phyloP scores from a whole-genome alignment of 1,140 invertebrate species.

The Amphibalanus amphitrite region DNA sequence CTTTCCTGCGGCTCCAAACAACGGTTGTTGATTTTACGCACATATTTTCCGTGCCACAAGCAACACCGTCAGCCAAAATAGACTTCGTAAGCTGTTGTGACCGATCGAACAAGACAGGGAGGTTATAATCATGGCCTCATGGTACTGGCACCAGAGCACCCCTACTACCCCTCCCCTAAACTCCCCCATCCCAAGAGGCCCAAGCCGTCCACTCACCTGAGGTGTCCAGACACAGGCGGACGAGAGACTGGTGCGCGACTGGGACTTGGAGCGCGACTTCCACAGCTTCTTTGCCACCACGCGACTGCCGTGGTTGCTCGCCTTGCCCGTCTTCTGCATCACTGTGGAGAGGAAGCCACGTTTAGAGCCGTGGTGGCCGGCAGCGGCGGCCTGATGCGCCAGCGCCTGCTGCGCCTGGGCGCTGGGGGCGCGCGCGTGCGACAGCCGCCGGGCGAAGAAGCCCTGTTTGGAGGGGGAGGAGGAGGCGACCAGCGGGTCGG shows the following conservation, averaged over 20 bases:
- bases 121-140: no score
- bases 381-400: neutral
- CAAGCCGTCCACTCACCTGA: conserved; percentile 65
- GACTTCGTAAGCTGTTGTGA: no score
- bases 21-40: no score
- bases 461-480: neutral
- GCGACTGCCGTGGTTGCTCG: conserved; percentile 27
- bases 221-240: conserved; percentile 47
- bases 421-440: conserved; percentile 1
- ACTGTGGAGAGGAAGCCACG: conserved; percentile 29
- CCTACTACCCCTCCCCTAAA: no score
- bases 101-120: no score
- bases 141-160: no score
- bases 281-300: conserved; percentile 65
- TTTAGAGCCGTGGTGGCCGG: neutral
- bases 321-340: conserved; percentile 41
- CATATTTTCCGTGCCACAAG: no score
- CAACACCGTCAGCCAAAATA: no score
- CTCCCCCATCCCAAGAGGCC: no score
- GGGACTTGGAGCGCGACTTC: conserved; percentile 57
- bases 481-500: neutral
- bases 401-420: neutral
- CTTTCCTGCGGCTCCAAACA: no score
- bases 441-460: conserved; percentile 9
- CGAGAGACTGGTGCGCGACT: conserved; percentile 37